Evolutionary conservation across 2,113 vertebrate species (phyloP).

Genomic region (Dicrurus megarhynchus): DNA sequence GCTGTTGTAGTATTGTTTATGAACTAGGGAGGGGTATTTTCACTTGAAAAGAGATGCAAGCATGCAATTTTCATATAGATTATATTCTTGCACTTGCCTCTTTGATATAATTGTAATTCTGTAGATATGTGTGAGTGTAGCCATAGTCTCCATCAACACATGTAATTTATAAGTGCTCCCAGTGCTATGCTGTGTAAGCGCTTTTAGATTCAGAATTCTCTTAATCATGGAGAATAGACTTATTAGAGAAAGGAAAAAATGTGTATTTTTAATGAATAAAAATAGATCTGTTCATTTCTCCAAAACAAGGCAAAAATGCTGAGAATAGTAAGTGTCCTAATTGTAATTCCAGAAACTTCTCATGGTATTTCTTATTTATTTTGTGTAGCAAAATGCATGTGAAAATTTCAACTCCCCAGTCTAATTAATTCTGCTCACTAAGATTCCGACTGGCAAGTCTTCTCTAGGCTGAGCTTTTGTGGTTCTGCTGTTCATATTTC

Average conservation of each 20-base stretch:
- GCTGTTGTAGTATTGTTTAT: not conserved
- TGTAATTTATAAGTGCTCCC: not conserved
- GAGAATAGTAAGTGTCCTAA: conserved; percentile 44
- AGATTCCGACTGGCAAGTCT: conserved; percentile 11
- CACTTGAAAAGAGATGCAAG: not conserved
- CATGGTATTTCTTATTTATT: conserved; percentile 38
- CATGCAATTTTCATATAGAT: not conserved
- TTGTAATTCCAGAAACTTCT: conserved; percentile 50
- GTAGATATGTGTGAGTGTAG: not conserved
- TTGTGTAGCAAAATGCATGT: conserved; percentile 38
- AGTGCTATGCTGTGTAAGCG: not conserved
- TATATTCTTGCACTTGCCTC: not conserved
- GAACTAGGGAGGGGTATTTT: not conserved
- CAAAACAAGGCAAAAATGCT: conserved; percentile 33
- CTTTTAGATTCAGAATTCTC: not conserved
- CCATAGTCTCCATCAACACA: not conserved
- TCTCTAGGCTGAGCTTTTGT: conserved; percentile 28
- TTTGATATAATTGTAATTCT: not conserved
- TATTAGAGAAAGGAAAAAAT: not conserved
- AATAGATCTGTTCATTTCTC: not conserved
- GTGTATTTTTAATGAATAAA: not conserved
- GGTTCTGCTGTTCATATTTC: not conserved
- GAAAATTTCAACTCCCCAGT: conserved; percentile 48
- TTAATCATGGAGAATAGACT: not conserved
- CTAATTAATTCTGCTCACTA: conserved; percentile 67